These are phyloP conservation scores for Paralvinella palmiformis DNA, from an alignment of 1,140 invertebrate genomes.

Conservation along the genomic window DNA sequence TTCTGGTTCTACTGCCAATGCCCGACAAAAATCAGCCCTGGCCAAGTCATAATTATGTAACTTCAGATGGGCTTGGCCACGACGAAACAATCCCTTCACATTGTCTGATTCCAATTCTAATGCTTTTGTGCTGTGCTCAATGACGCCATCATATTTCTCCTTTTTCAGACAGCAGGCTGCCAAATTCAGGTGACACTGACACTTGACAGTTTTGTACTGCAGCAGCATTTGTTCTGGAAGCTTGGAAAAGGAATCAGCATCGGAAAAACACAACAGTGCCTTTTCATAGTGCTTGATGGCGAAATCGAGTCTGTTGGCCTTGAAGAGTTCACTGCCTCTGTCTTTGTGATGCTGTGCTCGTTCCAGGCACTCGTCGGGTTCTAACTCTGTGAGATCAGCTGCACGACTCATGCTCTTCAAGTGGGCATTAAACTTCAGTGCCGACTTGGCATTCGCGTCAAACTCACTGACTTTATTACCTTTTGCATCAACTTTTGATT, in stretches of 20 bases:
- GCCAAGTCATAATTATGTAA: slow-evolving; percentile 28
- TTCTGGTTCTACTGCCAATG: slow-evolving; percentile 28
- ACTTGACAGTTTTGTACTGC: slow-evolving; percentile 21
- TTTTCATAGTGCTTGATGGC: slow-evolving; percentile 29
- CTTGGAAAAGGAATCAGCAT: slow-evolving; percentile 20
- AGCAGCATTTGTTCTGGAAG: slow-evolving; percentile 11
- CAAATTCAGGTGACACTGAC: slow-evolving; percentile 34
- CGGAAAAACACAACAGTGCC: slow-evolving; percentile 26
- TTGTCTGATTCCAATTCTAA: slow-evolving; percentile 58
- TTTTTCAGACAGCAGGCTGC: slow-evolving; percentile 56
- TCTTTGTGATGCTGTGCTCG: slow-evolving; percentile 29
- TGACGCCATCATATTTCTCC: slow-evolving; percentile 55
- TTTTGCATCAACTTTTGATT: slow-evolving; percentile 12
- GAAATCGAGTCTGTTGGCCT: slow-evolving; percentile 23
- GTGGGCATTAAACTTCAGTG: slow-evolving; percentile 12
- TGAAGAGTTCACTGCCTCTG: slow-evolving; percentile 30
- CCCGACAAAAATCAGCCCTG: slow-evolving; percentile 27
- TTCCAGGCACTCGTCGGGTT: slow-evolving; percentile 26
- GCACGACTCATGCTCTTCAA: slow-evolving; percentile 24
- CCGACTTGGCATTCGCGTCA: slow-evolving; percentile 8
- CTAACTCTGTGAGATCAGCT: slow-evolving; percentile 15
- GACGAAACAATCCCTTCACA: slow-evolving; percentile 53
- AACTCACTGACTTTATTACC: slow-evolving; percentile 6
- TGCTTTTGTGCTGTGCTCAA: slow-evolving; percentile 59
- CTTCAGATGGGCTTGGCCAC: slow-evolving; percentile 31